Evolutionary conservation across 2,797 vertebrate genomes (phyloP), one percentile per base, ranked within the genome.

Genomic region (Percopsis omiscomaycus): DNA sequence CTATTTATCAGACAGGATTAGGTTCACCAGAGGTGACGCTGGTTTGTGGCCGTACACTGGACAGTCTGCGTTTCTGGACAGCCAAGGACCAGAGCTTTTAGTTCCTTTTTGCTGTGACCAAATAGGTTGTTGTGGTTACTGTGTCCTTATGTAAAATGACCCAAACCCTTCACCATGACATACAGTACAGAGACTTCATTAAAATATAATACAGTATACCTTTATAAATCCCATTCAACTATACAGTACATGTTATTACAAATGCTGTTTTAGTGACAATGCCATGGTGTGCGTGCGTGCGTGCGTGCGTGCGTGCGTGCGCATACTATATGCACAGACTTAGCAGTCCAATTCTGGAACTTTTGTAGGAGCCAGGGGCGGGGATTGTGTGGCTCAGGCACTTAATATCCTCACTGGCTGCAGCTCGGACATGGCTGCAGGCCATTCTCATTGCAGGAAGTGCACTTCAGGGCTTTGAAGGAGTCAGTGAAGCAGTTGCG

Each of bases 401-500:
- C 90, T 84, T 71, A 6, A 66, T 68, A 66, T 79, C 71, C 77
- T 94, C 80, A 93, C 65, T 82, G 82, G 58, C 91, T 89, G 86
- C 98, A 99, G 90, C 88, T 94, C 84, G 83, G 88, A 76, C 98
- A 99, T 49, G 94, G 91, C 89, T 96, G 96, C 78, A 99, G 92
- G 69, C 98, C 98, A 0, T 99, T 99, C 89, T 99, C 97, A 0
- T 99, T 99, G 89, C 98, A 99, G 29, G 95, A 95, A 0, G 96
- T 98, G 58, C 98, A 99, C 91, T 95, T 98, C 75, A 99, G 93
- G 76, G 97, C 96, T 93, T 98, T 99, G 92, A 99, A 99, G 29
- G 96, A 97, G 88, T 99, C 97, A 0, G 97, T 99, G 89, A 99
- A 99, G 92, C 95, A 96, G 91, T 99, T 99, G 81, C 97, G 95